A percentile compares a stretch with the other conserved stretches of the same genome.
Conservation (phyloP, 2,888 invertebrate species). For the Acanthosepion lycidas region DNA sequence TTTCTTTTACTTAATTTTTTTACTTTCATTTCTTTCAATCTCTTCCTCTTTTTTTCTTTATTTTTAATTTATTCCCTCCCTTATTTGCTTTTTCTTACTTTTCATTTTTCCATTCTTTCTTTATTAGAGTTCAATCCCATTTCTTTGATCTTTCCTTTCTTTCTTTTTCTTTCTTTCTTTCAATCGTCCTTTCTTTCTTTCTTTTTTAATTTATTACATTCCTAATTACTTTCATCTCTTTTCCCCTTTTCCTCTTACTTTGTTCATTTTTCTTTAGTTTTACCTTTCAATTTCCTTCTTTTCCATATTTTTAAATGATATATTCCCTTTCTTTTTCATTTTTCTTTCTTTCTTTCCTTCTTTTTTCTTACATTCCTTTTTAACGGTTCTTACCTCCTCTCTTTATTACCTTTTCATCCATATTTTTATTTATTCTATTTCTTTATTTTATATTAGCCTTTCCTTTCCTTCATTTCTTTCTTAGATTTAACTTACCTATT, state of each 20-base stretch:
- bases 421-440: too few relatives aligned
- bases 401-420: not conserved
- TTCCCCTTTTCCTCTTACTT: not conserved
- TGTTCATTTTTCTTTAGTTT: not conserved
- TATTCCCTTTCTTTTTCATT: not conserved
- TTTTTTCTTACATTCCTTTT: not conserved
- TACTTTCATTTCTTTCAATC: not conserved
- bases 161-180: not conserved
- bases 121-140: too few relatives aligned
- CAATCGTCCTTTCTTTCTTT: not conserved
- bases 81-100: not conserved
- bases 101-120: too few relatives aligned
- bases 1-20: too few relatives aligned
- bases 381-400: not conserved
- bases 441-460: too few relatives aligned
- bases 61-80: too few relatives aligned
- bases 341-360: not conserved
- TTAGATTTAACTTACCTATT: too few relatives aligned
- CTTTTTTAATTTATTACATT: not conserved
- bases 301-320: not conserved
- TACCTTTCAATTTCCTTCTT: rapidly evolving
- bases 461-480: too few relatives aligned
- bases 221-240: not conserved
- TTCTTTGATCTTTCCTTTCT: too few relatives aligned
- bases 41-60: not conserved